A percentile compares a stretch with the other conserved stretches of the same genome.
phyloP scores from a whole-genome alignment of 2,113 vertebrate genomes.

The Indicator maculatus region DNA sequence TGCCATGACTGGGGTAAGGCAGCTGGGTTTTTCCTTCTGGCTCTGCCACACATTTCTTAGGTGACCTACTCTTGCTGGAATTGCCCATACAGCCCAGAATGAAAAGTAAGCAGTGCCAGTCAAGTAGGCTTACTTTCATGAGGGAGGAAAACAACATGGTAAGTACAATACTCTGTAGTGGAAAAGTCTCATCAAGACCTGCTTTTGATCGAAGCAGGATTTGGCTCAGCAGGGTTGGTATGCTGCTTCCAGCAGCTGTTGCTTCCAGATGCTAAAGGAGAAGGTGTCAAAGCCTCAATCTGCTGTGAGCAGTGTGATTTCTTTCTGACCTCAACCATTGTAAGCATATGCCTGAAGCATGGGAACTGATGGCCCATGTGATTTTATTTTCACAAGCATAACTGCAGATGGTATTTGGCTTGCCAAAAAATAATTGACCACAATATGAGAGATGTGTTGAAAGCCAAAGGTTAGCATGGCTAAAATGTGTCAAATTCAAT shows the following conservation, averaged over 20 bases:
- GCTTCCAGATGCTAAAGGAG: constrained; percentile 19
- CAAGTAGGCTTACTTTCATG: not conserved
- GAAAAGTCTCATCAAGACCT: not conserved
- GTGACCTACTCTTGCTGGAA: not conserved
- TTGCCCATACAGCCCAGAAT: not conserved
- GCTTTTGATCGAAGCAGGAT: not conserved
- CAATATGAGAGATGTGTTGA: constrained; percentile 29
- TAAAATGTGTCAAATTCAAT: constrained; percentile 49
- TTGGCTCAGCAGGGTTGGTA: not conserved
- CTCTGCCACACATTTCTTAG: not conserved
- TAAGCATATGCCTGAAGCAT: not conserved
- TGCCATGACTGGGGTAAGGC: not conserved
- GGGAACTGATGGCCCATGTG: not conserved
- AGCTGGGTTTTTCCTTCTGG: not conserved
- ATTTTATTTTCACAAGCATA: not conserved
- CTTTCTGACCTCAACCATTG: constrained; percentile 11
- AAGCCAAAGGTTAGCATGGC: constrained; percentile 45
- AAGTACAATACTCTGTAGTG: not conserved
- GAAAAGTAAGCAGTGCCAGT: not conserved
- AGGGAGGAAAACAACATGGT: not conserved
- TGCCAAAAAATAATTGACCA: constrained; percentile 33
- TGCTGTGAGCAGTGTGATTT: not conserved
- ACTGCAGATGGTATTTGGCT: constrained; percentile 22
- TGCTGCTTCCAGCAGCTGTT: not conserved
- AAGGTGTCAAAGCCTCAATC: constrained; percentile 30